Base-by-base conservation (phyloP, 2,113 vertebrate species). In the Diadophis punctatus region DNA sequence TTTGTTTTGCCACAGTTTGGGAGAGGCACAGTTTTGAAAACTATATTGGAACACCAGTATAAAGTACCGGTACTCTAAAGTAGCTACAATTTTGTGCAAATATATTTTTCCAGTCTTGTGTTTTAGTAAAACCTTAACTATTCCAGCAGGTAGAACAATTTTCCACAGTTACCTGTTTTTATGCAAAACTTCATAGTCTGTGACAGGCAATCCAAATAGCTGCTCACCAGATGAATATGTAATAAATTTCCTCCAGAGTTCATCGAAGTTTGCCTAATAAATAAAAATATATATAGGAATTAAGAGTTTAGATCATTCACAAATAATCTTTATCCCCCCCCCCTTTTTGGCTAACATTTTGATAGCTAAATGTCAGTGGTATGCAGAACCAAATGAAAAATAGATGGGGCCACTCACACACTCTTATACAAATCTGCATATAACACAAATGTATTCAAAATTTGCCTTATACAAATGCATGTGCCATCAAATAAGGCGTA, bases 161-260 rank as follows among this genome's bases (percentile, higher is more conserved):
- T 93, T 94, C 80, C 56, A 91, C n/a, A 95, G 74, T 95, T 96
- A 98, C 98, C 97, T 98, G 94, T 95, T 96, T 97, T 96, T 98
- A 48, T 98, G 97, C 91, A 98, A 94, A 95, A 97, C 49, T 63
- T 96, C 96, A 94, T 98, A 98, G 46, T 98, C 97, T 55, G 98
- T 98, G 92, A 98, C 97, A 93, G 98, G 98, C 91, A 98, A 95
- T 89, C 98, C 98, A 96, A 98, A 98, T 91, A 98, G 96, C 51
- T 97, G 96, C 27, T 98, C 98, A 55, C 97, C 98, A 52, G 97
- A 95, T 16, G 97, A 98, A 86, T 98, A 98, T 0, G 97, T 98
- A 91, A 97, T 90, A 95, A 97, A 98, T 92, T 97, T 98, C 95
- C 97, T 97, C 97, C 97, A 98, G 0, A 98, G 92, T 27, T 98